phyloP scores from a whole-genome alignment of 2,797 vertebrate species.

The Micromesistius poutassou region DNA sequence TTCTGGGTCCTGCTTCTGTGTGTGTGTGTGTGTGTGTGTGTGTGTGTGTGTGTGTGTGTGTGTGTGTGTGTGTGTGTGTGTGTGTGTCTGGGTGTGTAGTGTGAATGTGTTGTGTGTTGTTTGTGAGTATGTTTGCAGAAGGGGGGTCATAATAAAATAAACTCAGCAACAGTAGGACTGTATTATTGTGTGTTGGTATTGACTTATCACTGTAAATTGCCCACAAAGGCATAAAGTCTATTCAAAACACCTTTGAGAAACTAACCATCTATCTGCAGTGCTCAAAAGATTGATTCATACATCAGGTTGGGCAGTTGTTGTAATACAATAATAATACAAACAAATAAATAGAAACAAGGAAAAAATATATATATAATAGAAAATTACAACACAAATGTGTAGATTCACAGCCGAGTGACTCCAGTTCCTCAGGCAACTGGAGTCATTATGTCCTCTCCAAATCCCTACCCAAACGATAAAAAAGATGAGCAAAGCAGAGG shows the following conservation, averaged over 20 bases:
- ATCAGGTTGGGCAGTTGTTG: background rate
- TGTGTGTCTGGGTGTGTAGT: conserved; percentile 11
- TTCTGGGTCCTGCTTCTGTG: conserved; percentile 56
- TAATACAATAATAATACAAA: background rate
- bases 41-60: conserved; percentile 19
- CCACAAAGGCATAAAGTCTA: background rate
- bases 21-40: conserved; percentile 9
- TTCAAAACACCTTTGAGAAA: too few species aligned
- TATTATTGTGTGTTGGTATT: background rate
- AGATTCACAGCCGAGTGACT: conserved; percentile 13
- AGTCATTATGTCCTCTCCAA: conserved; percentile 39
- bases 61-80: conserved; percentile 10
- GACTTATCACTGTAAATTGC: background rate
- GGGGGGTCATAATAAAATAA: background rate
- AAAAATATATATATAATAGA: background rate
- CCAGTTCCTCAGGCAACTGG: conserved; percentile 43
- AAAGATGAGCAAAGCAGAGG: conserved; percentile 31
- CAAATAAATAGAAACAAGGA: too few species aligned
- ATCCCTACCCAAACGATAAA: conserved; percentile 38
- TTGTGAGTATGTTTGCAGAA: background rate
- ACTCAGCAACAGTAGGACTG: background rate
- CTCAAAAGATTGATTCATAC: background rate
- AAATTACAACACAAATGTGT: background rate
- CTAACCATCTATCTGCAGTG: background rate
- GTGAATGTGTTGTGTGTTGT: background rate